Evolutionary conservation across 2,113 vertebrate genomes (phyloP).

Genomic region (Lontra canadensis): DNA sequence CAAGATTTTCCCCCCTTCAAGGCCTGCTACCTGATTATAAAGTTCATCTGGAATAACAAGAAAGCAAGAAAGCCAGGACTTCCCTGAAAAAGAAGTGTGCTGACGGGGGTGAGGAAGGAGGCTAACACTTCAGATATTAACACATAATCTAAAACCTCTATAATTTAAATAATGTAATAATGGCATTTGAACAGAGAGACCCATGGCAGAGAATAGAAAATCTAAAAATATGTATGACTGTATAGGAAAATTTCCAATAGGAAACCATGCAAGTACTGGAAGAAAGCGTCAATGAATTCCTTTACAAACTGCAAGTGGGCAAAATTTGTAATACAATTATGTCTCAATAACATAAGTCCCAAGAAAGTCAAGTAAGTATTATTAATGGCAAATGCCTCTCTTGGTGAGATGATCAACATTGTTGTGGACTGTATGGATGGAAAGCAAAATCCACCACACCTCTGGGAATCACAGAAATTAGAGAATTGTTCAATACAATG

Average conservation of each 20-base stretch:
- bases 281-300: constrained; percentile 18
- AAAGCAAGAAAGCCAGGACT: background rate
- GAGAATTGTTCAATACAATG: background rate
- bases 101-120: background rate
- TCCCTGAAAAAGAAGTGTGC: background rate
- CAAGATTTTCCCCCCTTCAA: background rate
- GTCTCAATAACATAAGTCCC: background rate
- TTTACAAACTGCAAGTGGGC: background rate
- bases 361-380: constrained; percentile 31
- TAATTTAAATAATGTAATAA: constrained; percentile 35
- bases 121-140: constrained; percentile 12
- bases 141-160: constrained; percentile 3
- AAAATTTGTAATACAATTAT: constrained; percentile 2
- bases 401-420: background rate
- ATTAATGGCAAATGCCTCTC: constrained; percentile 25
- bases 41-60: constrained; percentile 30
- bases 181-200: background rate
- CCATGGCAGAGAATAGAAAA: constrained; percentile 2
- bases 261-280: background rate
- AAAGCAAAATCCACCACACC: constrained; percentile 1
- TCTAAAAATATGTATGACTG: background rate
- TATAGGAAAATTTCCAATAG: constrained; percentile 32
- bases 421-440: background rate
- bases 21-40: background rate
- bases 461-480: constrained; percentile 30